Base-by-base conservation (phyloP, 2,113 vertebrate species). In the Rhinopithecus roxellana region DNA sequence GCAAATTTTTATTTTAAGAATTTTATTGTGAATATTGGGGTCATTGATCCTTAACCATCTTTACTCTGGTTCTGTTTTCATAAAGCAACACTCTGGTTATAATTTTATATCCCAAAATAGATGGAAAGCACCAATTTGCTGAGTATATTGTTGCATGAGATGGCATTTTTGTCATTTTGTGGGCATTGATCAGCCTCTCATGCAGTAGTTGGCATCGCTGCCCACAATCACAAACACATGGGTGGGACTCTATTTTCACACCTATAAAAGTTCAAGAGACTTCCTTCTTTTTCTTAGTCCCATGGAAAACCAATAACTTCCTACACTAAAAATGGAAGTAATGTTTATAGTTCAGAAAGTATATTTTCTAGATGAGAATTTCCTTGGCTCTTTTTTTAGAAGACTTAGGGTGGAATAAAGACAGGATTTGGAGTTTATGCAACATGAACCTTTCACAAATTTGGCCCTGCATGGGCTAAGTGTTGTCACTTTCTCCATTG, bases 321-420 rank as follows among this genome's bases (percentile, higher is more conserved):
- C 95, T 83, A 69, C 10, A 59, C 18, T 89, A 87, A 94, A 95
- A 95, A 81, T 92, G 70, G 32, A 90, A 90, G 70, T 43, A 92
- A 84, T 92, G 25, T 52, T 92, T 74, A 84, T 88, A 82, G 48
- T 79, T 97, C 90, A 52, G 45, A 84, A 97, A 90, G 17, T 50
- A 32, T 81, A 55, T 83, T 96, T 95, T 95, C 61, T 78, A 40
- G 9, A 35, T 93, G 20, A 86, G 23, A 83, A 48, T 83, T 93
- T 90, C n/a, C 57, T 95, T 61, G 85, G 72, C 2, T 88, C 1
- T 75, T 3, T 79, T 79, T 52, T n/a, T 0, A 52, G 35, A 93
- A 52, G 18, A 92, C 35, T 38, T 74, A 32, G 40, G 2, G 9
- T 95, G 25, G 22, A 86, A 79, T 75, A 94, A 78, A 79, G 91